Conservation (phyloP, 1,140 invertebrate genomes). For the Cydia strobilella region DNA sequence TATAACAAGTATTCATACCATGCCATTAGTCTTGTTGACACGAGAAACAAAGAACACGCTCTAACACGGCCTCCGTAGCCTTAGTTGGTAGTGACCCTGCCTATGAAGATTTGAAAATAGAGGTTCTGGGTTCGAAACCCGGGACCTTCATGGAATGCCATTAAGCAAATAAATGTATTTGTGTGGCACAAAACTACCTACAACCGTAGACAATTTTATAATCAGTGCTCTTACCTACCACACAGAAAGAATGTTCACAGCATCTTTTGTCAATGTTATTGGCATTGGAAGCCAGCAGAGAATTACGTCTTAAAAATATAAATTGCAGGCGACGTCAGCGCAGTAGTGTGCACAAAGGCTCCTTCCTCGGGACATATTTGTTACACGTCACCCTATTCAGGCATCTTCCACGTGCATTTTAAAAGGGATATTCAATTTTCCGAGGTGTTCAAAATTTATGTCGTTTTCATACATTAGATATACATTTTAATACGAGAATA, state of each 20-base stretch:
- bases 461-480: background rate
- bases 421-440: slow-evolving; percentile 16
- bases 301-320: slow-evolving; percentile 13
- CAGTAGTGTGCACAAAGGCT: background rate
- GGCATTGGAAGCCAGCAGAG: background rate
- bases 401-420: background rate
- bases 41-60: too few relatives aligned
- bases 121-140: too few relatives aligned
- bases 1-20: background rate
- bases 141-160: too few relatives aligned
- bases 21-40: too few relatives aligned
- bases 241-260: too few relatives aligned
- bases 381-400: slow-evolving; percentile 17
- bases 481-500: background rate
- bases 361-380: background rate
- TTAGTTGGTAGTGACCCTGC: too few relatives aligned
- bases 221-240: too few relatives aligned
- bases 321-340: background rate
- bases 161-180: too few relatives aligned
- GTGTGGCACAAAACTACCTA: too few relatives aligned
- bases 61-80: too few relatives aligned
- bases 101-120: too few relatives aligned
- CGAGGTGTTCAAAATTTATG: background rate
- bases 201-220: too few relatives aligned
- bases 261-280: background rate